Evolutionary conservation across 2,888 invertebrate genomes (phyloP).

Genomic region (Diploptera punctata): DNA sequence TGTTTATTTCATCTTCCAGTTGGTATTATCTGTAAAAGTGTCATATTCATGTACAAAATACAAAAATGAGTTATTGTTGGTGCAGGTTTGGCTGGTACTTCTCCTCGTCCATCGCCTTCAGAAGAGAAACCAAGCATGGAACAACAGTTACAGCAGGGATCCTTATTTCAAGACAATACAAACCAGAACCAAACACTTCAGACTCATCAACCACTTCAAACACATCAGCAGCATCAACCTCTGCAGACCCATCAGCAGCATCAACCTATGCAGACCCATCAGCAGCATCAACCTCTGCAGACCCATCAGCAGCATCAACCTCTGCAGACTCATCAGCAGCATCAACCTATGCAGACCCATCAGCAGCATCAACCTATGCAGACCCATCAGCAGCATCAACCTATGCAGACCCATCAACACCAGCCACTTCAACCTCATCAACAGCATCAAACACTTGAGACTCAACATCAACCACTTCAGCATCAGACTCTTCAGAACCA

Average conservation of each 20-base stretch:
- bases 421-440: conserved; percentile 29
- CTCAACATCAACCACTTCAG: too few species aligned
- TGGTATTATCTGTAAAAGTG: not conserved
- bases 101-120: conserved; percentile 51
- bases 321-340: conserved; percentile 31
- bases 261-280: conserved; percentile 38
- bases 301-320: conserved; percentile 31
- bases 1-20: too few species aligned
- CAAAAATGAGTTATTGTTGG: not conserved
- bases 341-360: conserved; percentile 15
- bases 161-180: conserved; percentile 35
- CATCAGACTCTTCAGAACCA: too few species aligned
- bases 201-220: conserved; percentile 45
- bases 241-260: conserved; percentile 33
- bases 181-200: conserved; percentile 55
- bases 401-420: conserved; percentile 17
- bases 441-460: not conserved
- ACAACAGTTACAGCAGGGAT: conserved; percentile 40
- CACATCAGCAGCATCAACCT: conserved; percentile 36
- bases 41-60: too few species aligned
- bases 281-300: conserved; percentile 35
- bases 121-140: conserved; percentile 49
- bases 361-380: conserved; percentile 36
- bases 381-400: conserved; percentile 27
- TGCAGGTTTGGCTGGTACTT: conserved; percentile 51